Percentiles rank a stretch among this genome's conserved stretches.
Evolutionary conservation across 23 tunicate species (phyloP).

Genomic region (Trididemnum nubilum): DNA sequence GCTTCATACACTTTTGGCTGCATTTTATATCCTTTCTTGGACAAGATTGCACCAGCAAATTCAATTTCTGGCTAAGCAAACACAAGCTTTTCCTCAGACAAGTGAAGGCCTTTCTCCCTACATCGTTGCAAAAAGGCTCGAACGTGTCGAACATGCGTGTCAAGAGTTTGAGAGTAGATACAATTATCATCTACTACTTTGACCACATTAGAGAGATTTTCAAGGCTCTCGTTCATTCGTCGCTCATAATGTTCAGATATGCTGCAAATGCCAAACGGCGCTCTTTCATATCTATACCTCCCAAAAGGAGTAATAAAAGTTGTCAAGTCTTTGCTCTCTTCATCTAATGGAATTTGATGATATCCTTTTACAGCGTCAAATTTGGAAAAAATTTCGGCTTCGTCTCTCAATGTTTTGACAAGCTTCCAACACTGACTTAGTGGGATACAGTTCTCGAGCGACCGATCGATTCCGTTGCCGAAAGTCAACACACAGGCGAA

Average conservation of each 20-base stretch:
- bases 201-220: not conserved
- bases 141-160: not conserved
- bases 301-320: conserved; percentile 13
- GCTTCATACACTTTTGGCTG: conserved; percentile 2
- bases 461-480: not conserved
- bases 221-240: not conserved
- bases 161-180: not conserved
- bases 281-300: not conserved
- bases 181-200: conserved; percentile 10
- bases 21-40: not conserved
- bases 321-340: conserved; percentile 15
- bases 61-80: conserved; percentile 1
- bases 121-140: not conserved
- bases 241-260: conserved; percentile 14
- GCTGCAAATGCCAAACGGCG: conserved; percentile 14
- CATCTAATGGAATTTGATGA: conserved; percentile 8
- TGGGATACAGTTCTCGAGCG: not conserved
- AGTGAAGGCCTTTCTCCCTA: not conserved
- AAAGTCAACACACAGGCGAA: conserved; percentile 17
- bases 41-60: conserved; percentile 8
- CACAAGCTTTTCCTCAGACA: not conserved
- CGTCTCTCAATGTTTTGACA: conserved; percentile 3
- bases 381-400: not conserved
- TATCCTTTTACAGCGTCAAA: conserved; percentile 14
- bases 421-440: not conserved